Conservation (phyloP, 2,888 invertebrate genomes). For the Eupithecia vulgata region DNA sequence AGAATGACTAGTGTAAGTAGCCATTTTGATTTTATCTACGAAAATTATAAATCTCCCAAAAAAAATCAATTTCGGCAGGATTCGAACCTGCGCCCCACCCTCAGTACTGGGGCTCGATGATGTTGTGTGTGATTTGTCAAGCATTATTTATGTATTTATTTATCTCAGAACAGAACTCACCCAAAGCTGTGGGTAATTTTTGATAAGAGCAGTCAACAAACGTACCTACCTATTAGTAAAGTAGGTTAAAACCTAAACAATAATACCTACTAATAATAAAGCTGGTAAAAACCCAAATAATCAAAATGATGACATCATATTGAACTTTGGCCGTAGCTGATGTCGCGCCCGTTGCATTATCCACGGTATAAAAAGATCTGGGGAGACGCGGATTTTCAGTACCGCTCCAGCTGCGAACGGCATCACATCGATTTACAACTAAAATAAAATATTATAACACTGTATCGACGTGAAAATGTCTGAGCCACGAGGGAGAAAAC, state of each 20-base stretch:
- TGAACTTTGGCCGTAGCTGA: neutral
- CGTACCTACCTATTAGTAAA: neutral
- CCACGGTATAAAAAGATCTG: neutral
- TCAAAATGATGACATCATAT: neutral
- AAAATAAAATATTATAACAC: neutral
- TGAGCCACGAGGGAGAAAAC: neutral
- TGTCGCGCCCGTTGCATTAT: neutral
- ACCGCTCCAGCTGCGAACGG: neutral
- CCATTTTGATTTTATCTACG: no score
- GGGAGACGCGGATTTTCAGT: neutral
- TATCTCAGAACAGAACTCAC: no score
- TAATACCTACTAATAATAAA: neutral
- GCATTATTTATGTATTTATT: no score
- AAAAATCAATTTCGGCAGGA: no score
- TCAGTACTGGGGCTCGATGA: no score
- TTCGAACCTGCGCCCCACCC: no score
- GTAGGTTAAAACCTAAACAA: neutral
- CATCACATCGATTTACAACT: neutral
- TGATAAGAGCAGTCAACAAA: neutral
- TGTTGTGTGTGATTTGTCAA: no score
- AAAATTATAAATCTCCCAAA: no score
- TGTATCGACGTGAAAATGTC: neutral
- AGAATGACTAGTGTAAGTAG: slow-evolving; percentile 89
- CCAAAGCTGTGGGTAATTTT: neutral
- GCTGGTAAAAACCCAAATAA: neutral